Conservation (phyloP, 1,140 invertebrate species). For the Akabosia matsudoensis region DNA sequence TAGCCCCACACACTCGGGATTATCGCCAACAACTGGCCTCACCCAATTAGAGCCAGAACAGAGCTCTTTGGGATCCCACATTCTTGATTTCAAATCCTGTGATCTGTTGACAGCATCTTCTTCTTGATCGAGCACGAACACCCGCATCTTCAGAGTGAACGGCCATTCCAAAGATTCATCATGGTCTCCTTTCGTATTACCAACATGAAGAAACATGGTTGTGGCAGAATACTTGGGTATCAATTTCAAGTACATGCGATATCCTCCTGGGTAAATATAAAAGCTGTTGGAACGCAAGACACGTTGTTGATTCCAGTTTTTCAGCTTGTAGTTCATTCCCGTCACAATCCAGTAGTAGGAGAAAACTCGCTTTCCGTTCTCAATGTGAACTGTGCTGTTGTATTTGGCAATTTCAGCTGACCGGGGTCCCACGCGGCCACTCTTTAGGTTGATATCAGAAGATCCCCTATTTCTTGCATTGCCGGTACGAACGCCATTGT, state of each 20-base stretch:
- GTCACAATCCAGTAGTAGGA: slow-evolving; percentile 54
- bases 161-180: slow-evolving; percentile 54
- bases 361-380: slow-evolving; percentile 50
- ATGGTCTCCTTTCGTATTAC: slow-evolving; percentile 52
- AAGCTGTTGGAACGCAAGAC: slow-evolving; percentile 53
- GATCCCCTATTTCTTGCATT: too few species aligned
- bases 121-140: slow-evolving; percentile 53
- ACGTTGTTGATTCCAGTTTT: slow-evolving; percentile 51
- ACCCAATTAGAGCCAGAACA: slow-evolving; percentile 55
- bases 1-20: slow-evolving; percentile 55
- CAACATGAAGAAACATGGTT: slow-evolving; percentile 53
- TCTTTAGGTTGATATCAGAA: slow-evolving; percentile 8
- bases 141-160: slow-evolving; percentile 52
- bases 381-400: slow-evolving; percentile 51
- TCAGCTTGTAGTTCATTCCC: slow-evolving; percentile 52
- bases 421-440: slow-evolving; percentile 34
- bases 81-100: slow-evolving; percentile 52
- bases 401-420: slow-evolving; percentile 45
- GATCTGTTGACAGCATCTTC: slow-evolving; percentile 26
- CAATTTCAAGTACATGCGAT: slow-evolving; percentile 53
- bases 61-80: slow-evolving; percentile 55
- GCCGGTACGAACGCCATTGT: background rate
- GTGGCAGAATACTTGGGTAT: slow-evolving; percentile 51
- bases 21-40: slow-evolving; percentile 52
- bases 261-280: slow-evolving; percentile 51